Conservation (phyloP, 2,113 vertebrate species). For the Nycticorax nycticorax region DNA sequence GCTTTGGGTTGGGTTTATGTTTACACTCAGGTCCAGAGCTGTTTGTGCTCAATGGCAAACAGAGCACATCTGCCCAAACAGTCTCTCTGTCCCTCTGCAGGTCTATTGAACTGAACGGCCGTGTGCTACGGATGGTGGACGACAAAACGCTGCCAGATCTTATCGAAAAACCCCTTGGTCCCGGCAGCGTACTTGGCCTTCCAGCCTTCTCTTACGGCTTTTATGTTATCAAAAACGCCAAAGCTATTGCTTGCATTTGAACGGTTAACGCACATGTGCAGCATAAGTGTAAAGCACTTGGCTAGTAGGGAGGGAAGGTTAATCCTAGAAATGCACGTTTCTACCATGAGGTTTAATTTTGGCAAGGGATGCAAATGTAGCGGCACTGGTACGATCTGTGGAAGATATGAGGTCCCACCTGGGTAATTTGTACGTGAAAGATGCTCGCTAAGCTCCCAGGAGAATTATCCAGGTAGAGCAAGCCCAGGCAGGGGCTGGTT, state of each 20-base stretch:
- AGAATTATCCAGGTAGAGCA: neutral
- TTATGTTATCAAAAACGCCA: conserved; percentile 83
- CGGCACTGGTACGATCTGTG: accelerated
- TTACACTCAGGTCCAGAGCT: neutral
- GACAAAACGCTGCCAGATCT: conserved; percentile 82
- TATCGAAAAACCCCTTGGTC: conserved; percentile 65
- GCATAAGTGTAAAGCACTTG: neutral
- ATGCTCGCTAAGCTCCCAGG: neutral
- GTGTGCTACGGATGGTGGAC: conserved; percentile 84
- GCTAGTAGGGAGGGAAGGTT: neutral
- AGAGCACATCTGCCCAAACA: neutral
- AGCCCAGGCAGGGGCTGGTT: neutral
- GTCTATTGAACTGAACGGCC: conserved; percentile 83
- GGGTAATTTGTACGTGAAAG: accelerated
- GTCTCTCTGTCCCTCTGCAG: conserved; percentile 52
- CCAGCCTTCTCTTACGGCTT: conserved; percentile 88
- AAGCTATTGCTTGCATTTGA: conserved; percentile 78
- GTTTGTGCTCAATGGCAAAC: neutral
- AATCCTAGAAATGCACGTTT: neutral
- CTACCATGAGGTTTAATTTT: neutral
- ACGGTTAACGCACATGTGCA: neutral
- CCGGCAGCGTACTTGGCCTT: conserved; percentile 73
- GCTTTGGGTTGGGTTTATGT: neutral
- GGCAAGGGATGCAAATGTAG: neutral
- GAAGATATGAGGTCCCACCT: neutral